A percentile compares a stretch with the other conserved stretches of the same genome.
These are phyloP conservation scores for Rhamnusium bicolor DNA, from an alignment of 2,888 invertebrate species.

Conservation along the genomic window DNA sequence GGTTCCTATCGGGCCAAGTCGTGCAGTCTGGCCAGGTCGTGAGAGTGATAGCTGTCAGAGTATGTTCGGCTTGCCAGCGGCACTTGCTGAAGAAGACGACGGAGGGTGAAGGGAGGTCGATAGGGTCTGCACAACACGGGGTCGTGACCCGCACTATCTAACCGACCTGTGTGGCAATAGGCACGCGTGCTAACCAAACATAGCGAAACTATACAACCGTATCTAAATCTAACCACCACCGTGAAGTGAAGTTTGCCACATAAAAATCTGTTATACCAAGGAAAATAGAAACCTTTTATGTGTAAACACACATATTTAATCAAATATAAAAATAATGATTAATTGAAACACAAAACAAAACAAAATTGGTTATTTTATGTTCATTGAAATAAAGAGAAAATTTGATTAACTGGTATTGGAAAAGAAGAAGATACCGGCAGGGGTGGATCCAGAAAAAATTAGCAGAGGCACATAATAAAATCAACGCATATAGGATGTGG, in stretches of 20 bases:
- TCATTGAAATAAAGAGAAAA: no score
- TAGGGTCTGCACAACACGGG: slow-evolving; percentile 48
- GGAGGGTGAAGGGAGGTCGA: slow-evolving; percentile 42
- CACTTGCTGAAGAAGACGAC: slow-evolving; percentile 40
- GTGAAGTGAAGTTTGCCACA: background rate
- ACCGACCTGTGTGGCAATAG: slow-evolving; percentile 54
- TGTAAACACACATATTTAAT: no score
- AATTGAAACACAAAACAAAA: no score
- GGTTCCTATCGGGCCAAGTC: slow-evolving; percentile 56
- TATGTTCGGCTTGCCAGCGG: slow-evolving; percentile 50
- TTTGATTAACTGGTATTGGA: no score
- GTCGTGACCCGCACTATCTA: slow-evolving; percentile 57
- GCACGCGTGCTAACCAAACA: slow-evolving; percentile 54
- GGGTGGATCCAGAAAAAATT: no score
- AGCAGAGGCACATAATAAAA: no score
- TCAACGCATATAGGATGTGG: no score
- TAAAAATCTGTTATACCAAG: background rate
- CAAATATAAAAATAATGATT: no score
- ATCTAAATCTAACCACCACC: slow-evolving; percentile 19
- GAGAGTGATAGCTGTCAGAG: slow-evolving; percentile 68
- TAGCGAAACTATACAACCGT: slow-evolving; percentile 22
- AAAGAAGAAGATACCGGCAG: no score
- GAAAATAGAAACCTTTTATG: no score
- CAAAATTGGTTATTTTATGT: no score
- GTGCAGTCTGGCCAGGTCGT: slow-evolving; percentile 60